Base-by-base conservation (phyloP, 2,113 vertebrate genomes). In the Peromyscus maniculatus region DNA sequence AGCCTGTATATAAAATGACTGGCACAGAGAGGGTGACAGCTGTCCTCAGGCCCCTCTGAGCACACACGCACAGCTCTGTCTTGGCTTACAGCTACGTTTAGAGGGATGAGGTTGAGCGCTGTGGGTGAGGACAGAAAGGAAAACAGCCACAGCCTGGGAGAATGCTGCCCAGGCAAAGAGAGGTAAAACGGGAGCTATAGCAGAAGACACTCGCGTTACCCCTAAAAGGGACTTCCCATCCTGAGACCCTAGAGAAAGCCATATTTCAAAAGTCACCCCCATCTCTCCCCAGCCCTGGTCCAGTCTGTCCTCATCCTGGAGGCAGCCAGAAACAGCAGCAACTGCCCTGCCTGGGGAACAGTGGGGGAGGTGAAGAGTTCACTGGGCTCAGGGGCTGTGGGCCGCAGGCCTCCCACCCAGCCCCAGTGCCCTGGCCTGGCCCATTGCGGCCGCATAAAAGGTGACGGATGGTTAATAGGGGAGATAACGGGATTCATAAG, bases 401-500 rank as follows among this genome's bases (percentile, higher is more conserved):
- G 93, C 97, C 36, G 7, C 80, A 1, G 93, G 97, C 88, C 95
- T 97, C 97, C 93, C 91, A 96, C 96, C 96, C 96, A 96, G 96
- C 97, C 97, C 97, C 55, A 1, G n/a, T 97, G 96, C 90, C 97
- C 97, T 94, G 91, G 94, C 93, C 97, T 69, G 22, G 94, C 87
- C 97, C 91, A 92, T 96, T 96, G 97, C 98, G 98, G 98, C 98
- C 92, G 97, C 98, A 98, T 99, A 99, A 99, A 98, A 99, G 98
- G 98, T 99, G 99, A 99, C 98, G 98, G 98, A 99, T 98, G 98
- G 97, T 97, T 98, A 99, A 98, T 98, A 97, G 98, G 98, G 97
- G 98, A 99, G 98, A 99, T 99, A 99, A 99, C 98, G 71, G 98
- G 98, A 99, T 99, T 99, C 99, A 98, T 99, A 99, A 99, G 98